Evolutionary conservation across 2,113 vertebrate species (phyloP).

Genomic region (Chaetodon auriga): DNA sequence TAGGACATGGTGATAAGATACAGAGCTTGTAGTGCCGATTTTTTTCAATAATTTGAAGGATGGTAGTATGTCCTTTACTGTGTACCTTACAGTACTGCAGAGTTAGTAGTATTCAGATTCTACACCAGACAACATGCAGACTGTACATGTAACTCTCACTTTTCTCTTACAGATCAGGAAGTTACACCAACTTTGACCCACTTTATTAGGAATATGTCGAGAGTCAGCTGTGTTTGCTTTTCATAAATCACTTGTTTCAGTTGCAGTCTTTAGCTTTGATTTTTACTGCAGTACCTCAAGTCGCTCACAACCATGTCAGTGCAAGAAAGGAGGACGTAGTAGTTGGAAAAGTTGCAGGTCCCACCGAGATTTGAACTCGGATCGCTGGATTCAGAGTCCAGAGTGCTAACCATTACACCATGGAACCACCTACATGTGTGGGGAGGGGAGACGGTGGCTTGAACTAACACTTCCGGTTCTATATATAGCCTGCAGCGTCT

Average conservation of each 20-base stretch:
- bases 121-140: neutral
- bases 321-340: neutral
- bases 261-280: neutral
- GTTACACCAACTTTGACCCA: neutral
- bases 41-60: neutral
- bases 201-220: neutral
- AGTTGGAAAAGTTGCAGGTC: constrained; percentile 33
- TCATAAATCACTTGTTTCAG: neutral
- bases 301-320: neutral
- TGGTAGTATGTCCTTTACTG: neutral
- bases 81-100: neutral
- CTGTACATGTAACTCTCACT: neutral
- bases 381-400: constrained; percentile 88
- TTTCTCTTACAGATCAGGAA: neutral
- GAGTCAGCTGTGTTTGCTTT: neutral
- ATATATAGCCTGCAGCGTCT: neutral
- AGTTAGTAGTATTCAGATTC: neutral
- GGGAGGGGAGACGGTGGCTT: fast-evolving
- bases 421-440: neutral
- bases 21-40: neutral
- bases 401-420: constrained; percentile 88
- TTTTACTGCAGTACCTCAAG: neutral
- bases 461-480: neutral
- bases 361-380: constrained; percentile 85
- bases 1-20: neutral